Conservation (phyloP, 92 coral and sea anemone species). For the Parazoanthus swiftii region DNA sequence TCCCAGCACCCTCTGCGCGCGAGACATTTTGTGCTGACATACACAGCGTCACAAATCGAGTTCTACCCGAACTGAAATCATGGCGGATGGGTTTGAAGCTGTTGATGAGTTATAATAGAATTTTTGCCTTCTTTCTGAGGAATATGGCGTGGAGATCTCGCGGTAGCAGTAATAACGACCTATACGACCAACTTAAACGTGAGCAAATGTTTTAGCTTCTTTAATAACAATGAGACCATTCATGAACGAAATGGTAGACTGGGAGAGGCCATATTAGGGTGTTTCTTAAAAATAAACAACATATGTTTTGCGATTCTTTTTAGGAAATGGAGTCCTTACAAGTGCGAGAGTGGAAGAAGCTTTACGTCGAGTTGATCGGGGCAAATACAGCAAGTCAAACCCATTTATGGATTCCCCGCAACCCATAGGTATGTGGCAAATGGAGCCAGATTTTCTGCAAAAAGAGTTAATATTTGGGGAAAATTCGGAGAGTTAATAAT, state of each 20-base stretch:
- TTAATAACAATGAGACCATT: neutral
- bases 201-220: neutral
- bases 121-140: conserved; percentile 40
- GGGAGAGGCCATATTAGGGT: neutral
- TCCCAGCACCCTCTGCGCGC: neutral
- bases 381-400: conserved; percentile 65
- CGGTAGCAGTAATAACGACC: conserved; percentile 74
- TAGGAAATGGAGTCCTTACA: conserved; percentile 81
- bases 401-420: conserved; percentile 89
- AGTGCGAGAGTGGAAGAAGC: conserved; percentile 75
- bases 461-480: neutral
- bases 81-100: conserved; percentile 53
- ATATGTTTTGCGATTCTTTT: neutral
- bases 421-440: conserved; percentile 70
- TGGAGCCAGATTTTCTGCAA: neutral
- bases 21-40: conserved; percentile 13
- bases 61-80: neutral
- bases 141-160: conserved; percentile 93
- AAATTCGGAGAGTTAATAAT: neutral
- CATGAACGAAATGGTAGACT: neutral
- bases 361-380: conserved; percentile 73
- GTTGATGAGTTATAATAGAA: conserved; percentile 9
- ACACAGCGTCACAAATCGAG: neutral
- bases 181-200: conserved; percentile 75
- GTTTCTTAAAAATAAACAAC: neutral